These are phyloP conservation scores for Drosophila takahashii DNA, from an alignment of 1,140 invertebrate species.

Conservation along the genomic window DNA sequence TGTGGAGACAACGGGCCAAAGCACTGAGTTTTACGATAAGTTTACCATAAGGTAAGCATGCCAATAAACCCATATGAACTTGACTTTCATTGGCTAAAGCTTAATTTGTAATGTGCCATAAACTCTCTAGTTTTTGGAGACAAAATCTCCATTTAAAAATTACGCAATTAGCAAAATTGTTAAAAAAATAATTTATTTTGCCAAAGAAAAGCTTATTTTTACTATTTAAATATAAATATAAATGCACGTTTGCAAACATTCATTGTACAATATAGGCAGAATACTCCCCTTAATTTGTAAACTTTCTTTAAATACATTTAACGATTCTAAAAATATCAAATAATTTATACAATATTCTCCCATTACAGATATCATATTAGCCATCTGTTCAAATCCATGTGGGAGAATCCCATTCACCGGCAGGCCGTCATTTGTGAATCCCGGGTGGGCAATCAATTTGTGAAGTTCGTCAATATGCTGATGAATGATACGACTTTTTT, in stretches of 20 bases:
- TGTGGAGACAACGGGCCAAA: constrained; percentile 98
- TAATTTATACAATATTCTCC: background rate
- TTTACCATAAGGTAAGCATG: constrained; percentile 93
- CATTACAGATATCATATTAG: constrained; percentile 94
- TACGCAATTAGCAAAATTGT: too few relatives aligned
- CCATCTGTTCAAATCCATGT: constrained; percentile 96
- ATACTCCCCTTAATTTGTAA: too few relatives aligned
- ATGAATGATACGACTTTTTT: constrained; percentile 99
- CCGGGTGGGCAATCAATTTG: constrained; percentile 95
- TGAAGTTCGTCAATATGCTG: constrained; percentile 99
- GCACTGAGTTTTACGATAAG: constrained; percentile 99
- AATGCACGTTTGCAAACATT: too few relatives aligned
- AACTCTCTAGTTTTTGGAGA: too few relatives aligned
- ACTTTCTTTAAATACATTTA: background rate
- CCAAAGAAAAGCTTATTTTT: too few relatives aligned
- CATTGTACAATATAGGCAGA: too few relatives aligned
- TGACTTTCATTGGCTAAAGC: background rate
- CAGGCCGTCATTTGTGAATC: constrained; percentile 93
- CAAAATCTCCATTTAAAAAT: too few relatives aligned
- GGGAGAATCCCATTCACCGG: constrained; percentile 89
- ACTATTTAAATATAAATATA: too few relatives aligned
- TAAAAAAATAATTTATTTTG: too few relatives aligned
- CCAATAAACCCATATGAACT: background rate
- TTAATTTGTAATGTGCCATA: background rate
- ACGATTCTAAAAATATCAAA: background rate